Evolutionary conservation across 2,888 invertebrate genomes (phyloP), one percentile per base, ranked within the genome.

Genomic region (Mechanitis mazaeus): DNA sequence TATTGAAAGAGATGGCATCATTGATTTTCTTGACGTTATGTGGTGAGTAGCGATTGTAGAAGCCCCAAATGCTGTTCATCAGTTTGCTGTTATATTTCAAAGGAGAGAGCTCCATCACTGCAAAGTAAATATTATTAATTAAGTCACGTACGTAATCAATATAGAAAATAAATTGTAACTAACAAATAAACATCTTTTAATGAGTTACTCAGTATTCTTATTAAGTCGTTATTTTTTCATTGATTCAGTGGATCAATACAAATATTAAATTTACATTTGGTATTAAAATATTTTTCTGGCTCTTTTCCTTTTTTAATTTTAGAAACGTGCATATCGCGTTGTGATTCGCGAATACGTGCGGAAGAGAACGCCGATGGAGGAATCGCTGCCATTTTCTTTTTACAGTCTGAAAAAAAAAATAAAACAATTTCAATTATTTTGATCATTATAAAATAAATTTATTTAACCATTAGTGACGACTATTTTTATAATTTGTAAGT

Each of bases 1-100:
- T 83, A 67, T 80, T 77, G 69, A 80, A 78, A 61, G 76, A 72
- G 64, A 83, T 74, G 65, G 91, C 92, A 77, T 94, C 94, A 75
- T 93, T 94, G 73, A 93, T 90, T 76, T 94, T 94, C 90, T 96
- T 96, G 70, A 96, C 94, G 82, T 96, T 96, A 75, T 96, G 96
- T 0, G 96, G 95, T 0, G 96, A 96, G 80, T 96, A 96, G 56
- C 95, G 93, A 83, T 96, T 96, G 91, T 96, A 96, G 68, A 94
- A 88, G n/a, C 96, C 96, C 96, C 96, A 96, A 80, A 96, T 95
- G 83, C 95, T 95, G 81, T 96, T 96, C 96, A 96, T 96, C 78
- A 96, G 83, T 83, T 96, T 96, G 80, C 94, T 94, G 83, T 94
- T 96, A 85, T 96, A 96, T 77, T 95, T 94, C 64, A 94, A 83